Evolutionary conservation across 2,797 vertebrate species (phyloP), one percentile per base, ranked within the genome.

Genomic region (Pelobates cultripes): DNA sequence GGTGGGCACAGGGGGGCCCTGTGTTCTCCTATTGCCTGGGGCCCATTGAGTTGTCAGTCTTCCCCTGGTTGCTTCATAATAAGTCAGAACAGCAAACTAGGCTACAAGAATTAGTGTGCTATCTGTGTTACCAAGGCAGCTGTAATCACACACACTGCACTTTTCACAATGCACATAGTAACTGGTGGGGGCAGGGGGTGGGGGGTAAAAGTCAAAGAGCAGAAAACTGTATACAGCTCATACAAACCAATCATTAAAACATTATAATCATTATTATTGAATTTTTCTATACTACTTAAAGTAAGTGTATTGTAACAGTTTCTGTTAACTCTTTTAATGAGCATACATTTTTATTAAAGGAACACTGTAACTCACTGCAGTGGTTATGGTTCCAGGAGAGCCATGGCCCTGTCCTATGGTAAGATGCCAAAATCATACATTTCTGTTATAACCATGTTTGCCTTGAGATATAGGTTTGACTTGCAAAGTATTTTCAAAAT

Each of bases 41-140:
- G 28, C 28, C 28, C 28, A 28, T 1, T 28, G 28, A 28, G 28
- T 28, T 28, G 1, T 28, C 28, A 28, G 28, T 28, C 28, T 1
- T 1, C 1, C 28, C 28, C 28, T 28, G 28, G 28, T 28, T 28
- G 28, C 28, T 28, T 28, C 28, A 28, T 28, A 28, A 28, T 28
- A 28, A 28, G 28, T 28, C 1, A 28, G 28, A 2, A 28, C 28
- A 28, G 47, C 47, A 51, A 68, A 12, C 75, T 41, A 44, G 57
- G 71, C 17, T 77, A 69, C 45, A 57, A 7, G n/a, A 66, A 55
- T 69, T 47, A 51, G 75, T 81, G 51, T 70, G 66, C 68, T 64
- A 57, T 51, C n/a, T 70, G 28, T 64, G 80, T 81, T 76, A 81
- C 74, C 69, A 77, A 12, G 47, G 47, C 69, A 77, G 69, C 75